Base-by-base conservation (phyloP, 2,797 vertebrate species). In the Menidia menidia region DNA sequence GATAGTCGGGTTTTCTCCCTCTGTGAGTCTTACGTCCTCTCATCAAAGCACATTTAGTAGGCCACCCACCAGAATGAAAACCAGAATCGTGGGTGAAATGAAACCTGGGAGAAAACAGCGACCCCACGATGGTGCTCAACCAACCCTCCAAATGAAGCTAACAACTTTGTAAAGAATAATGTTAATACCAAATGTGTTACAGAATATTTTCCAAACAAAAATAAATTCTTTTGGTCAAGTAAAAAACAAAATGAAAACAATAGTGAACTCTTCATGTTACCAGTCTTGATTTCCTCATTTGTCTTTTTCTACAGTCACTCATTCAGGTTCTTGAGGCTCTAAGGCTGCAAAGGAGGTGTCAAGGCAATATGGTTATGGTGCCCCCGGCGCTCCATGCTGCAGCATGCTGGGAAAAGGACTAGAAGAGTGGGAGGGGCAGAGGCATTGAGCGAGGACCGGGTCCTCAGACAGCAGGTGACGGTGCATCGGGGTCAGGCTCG, bases 401-500 rank as follows among this genome's bases (percentile, higher is more conserved):
- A 89, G 90, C 91, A 93, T 93, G 91, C 92, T 92, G 88, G 90
- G 89, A 90, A 25, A 90, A 93, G 6, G 93, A 75, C 91, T 93
- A 72, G 95, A 95, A 80, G 81, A 80, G 71, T 53, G 78, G 74
- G 82, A 74, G 85, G 84, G 84, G 89, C 83, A 70, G 87, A 89
- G 90, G 92, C 82, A 77, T 88, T 81, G 77, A 79, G 48, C 44
- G 86, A 88, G 74, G 82, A 76, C 54, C 6, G 57, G 11, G 9
- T 82, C 84, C 84, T 94, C 92, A 94, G 83, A 96, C 94, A 10
- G 94, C 92, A 11, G 96, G 95, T 83, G 96, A 96, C 79, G 96
- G 96, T 78, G 93, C 96, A 42, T 99, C 97, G 0, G 96, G 90
- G 66, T 99, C 97, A 31, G 92, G 92, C 86, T 98, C 97, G 1